Evolutionary conservation across 2,113 vertebrate species (phyloP), one percentile per base, ranked within the genome.

Genomic region (Channa argus): DNA sequence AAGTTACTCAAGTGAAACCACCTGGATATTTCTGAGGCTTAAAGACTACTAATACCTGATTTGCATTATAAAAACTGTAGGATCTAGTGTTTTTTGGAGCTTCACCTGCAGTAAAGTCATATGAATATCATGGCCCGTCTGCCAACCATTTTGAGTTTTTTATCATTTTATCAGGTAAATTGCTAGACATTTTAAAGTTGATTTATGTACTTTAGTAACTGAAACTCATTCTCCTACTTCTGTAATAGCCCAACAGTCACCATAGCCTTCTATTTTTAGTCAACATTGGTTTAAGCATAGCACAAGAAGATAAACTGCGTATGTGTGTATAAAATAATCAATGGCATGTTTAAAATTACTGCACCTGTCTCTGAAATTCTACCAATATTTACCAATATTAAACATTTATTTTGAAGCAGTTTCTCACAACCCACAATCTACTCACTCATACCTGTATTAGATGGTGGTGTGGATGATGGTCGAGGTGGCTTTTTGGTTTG

Each of bases 381-480:
- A 3, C 14, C 34, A 2, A 62, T 13, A 12, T 63, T 14, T 15
- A 56, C 39, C 8, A 39, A 24, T 51, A 11, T 24, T 1, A 1
- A 53, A 2, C 3, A 51, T 46, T 38, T 33, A 45, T 71, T 5
- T 15, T 43, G 2, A 58, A 1, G 24, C 24, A 24, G 24, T 14
- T 6, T 45, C 49, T 24, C 24, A 24, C 5, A 9, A 34, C 6
- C 12, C 24, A 63, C 10, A 10, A 13, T n/a, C 15, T 36, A 43
- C 61, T 60, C 5, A 36, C 5, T 52, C 68, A 56, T 91, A 93
- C 92, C 91, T 92, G 86, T 63, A n/a, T 79, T 74, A 60, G 79
- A 80, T 15, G 92, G 88, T 37, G 92, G 89, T 39, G 89, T 90
- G 13, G 90, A 92, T 8, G 87, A 88, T 13, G 91, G 91, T 6